Percentiles rank a stretch among this genome's conserved stretches.
Evolutionary conservation across 2,888 invertebrate genomes (phyloP).

Genomic region (Unio pictorum): DNA sequence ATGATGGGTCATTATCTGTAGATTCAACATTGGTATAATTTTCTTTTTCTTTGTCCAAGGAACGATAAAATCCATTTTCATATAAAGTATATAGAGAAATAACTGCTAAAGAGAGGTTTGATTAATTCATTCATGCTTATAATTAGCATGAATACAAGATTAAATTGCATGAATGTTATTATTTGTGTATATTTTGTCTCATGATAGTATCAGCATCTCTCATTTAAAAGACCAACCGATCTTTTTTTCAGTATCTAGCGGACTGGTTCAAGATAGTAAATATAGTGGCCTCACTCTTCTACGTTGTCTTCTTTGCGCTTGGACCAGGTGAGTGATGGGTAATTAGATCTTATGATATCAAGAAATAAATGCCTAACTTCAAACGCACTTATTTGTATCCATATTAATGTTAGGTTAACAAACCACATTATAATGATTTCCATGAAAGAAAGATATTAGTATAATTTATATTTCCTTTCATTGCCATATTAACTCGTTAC

Average conservation of each 20-base stretch:
- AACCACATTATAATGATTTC: background rate
- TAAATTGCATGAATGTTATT: no score
- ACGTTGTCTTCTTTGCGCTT: slow-evolving; percentile 97
- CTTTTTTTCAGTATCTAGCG: slow-evolving; percentile 57
- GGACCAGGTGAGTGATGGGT: slow-evolving; percentile 79
- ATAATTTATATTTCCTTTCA: background rate
- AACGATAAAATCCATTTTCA: no score
- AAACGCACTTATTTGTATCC: background rate
- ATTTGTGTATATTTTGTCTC: no score
- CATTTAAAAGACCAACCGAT: background rate
- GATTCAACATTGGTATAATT: no score
- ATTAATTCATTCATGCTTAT: no score
- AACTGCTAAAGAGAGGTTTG: no score
- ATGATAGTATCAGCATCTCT: no score
- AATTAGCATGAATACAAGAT: no score
- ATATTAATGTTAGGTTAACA: background rate
- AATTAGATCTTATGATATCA: background rate
- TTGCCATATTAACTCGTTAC: background rate
- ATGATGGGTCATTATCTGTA: no score
- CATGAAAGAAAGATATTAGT: background rate
- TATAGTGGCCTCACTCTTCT: slow-evolving; percentile 92
- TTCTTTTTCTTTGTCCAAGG: no score
- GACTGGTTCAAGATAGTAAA: slow-evolving; percentile 75
- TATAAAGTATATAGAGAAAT: no score
- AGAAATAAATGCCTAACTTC: no score